These are phyloP conservation scores for Epizoanthus rinbou DNA, from an alignment of 92 coral and sea anemone species.

Conservation along the genomic window DNA sequence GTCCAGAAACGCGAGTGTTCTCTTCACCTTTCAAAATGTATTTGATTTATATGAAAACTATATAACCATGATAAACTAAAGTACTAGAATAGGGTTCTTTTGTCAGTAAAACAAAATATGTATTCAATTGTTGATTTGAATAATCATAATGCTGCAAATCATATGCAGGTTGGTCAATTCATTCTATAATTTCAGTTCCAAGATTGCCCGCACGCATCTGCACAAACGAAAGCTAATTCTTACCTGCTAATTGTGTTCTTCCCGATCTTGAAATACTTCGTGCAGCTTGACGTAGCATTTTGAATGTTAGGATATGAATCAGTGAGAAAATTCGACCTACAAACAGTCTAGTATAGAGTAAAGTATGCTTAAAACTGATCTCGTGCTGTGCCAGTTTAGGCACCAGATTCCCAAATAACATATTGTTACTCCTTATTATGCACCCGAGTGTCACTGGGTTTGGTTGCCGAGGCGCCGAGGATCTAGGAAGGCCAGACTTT, in stretches of 20 bases:
- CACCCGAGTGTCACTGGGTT: conserved; percentile 19
- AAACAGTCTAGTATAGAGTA: background rate
- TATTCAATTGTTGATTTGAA: background rate
- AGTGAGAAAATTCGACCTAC: background rate
- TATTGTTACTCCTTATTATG: background rate
- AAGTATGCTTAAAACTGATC: background rate
- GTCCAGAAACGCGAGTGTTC: no score
- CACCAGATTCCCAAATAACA: background rate
- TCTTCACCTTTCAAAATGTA: no score
- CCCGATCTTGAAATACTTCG: conserved; percentile 9
- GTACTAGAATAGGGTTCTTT: background rate
- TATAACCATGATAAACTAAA: background rate
- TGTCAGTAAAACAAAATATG: background rate
- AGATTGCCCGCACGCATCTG: background rate
- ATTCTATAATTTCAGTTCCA: no score
- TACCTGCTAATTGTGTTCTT: conserved; percentile 13
- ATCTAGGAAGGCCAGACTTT: no score
- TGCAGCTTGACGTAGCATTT: conserved; percentile 13
- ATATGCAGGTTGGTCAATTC: background rate
- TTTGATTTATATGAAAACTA: no score
- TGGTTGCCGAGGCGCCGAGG: background rate
- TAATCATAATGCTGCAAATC: background rate
- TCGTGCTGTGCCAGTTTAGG: background rate
- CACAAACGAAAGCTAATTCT: background rate
- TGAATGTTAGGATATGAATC: background rate